Conservation (phyloP, 1,140 invertebrate species). For the Agraylea sexmaculata region DNA sequence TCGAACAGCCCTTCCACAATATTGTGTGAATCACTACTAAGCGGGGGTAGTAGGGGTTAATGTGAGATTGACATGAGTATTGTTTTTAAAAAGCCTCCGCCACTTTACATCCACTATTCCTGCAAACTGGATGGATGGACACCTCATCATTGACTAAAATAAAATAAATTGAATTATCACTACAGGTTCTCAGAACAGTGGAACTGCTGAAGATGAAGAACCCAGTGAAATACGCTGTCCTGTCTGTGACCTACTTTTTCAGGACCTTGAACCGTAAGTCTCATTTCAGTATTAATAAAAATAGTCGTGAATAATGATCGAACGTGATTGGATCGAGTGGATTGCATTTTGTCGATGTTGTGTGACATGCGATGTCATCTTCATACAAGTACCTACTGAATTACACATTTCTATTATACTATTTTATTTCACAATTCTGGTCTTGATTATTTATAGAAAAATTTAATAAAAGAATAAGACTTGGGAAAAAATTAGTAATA, state of each 20-base stretch:
- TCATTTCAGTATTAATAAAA: conserved; percentile 12
- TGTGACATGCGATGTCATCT: conserved; percentile 10
- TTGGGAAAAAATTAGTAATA: no score
- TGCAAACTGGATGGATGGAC: not conserved
- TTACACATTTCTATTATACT: no score
- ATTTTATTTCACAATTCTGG: no score
- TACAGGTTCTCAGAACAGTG: conserved; percentile 53
- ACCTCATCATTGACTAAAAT: not conserved
- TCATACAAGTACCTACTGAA: no score
- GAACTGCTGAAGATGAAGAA: conserved; percentile 49
- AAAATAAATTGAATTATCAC: conserved; percentile 5
- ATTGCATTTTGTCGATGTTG: not conserved
- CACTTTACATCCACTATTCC: not conserved
- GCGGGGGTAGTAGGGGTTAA: conserved; percentile 20
- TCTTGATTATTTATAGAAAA: no score
- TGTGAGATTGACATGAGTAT: conserved; percentile 22
- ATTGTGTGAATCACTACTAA: no score
- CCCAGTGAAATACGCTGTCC: conserved; percentile 50
- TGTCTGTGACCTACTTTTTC: conserved; percentile 57
- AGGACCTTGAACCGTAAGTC: conserved; percentile 61
- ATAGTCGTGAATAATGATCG: conserved; percentile 2
- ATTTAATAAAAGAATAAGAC: no score
- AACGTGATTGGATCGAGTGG: not conserved
- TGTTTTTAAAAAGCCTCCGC: conserved; percentile 18
- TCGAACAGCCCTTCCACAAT: no score